phyloP scores from a whole-genome alignment of 2,888 invertebrate species.

The Apodemia mormo region DNA sequence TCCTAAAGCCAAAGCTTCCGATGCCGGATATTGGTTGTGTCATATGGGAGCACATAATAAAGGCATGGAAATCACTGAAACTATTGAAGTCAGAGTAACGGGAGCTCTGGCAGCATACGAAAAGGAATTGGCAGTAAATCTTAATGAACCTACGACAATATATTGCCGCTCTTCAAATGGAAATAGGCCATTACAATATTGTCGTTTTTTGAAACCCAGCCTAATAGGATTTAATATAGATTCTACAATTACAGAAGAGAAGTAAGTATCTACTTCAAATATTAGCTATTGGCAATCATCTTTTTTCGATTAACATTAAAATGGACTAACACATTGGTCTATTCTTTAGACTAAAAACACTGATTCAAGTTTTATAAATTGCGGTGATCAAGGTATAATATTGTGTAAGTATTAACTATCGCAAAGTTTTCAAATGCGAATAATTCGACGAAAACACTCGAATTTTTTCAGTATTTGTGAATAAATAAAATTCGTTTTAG shows the following conservation, averaged over 20 bases:
- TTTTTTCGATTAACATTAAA: no score
- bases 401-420: no score
- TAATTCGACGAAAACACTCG: no score
- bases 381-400: no score
- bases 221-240: neutral
- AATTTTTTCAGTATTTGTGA: no score
- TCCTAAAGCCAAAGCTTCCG: neutral
- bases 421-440: no score
- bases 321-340: no score
- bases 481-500: no score
- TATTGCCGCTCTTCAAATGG: constrained; percentile 11
- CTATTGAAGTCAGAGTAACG: neutral
- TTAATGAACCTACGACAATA: neutral
- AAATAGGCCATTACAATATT: neutral
- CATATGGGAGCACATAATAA: constrained; percentile 2
- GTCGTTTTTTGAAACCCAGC: constrained; percentile 1
- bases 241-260: neutral
- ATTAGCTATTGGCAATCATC: no score
- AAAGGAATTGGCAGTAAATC: neutral
- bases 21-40: constrained; percentile 8
- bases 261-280: neutral
- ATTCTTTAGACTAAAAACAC: no score
- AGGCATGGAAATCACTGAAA: constrained; percentile 3
- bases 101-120: constrained; percentile 1
- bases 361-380: no score